Conservation (phyloP, 2,797 vertebrate species). For the Eurystomus glaucurus region DNA sequence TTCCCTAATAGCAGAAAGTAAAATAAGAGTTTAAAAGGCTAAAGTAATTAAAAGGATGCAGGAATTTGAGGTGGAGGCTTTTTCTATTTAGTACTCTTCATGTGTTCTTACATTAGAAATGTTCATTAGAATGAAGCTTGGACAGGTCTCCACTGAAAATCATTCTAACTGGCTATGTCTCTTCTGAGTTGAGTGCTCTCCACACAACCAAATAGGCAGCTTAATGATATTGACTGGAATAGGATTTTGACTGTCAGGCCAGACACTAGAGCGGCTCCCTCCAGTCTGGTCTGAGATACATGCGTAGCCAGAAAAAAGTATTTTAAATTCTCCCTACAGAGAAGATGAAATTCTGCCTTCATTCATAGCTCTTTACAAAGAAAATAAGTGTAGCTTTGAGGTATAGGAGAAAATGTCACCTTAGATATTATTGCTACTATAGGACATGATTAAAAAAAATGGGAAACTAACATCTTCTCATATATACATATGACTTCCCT, state of each 20-base stretch:
- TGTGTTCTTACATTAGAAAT: not conserved
- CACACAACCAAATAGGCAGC: not conserved
- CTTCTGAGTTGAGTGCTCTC: not conserved
- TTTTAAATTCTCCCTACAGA: not conserved
- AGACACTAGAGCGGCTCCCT: not conserved
- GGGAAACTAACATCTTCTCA: not conserved
- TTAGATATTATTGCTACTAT: not conserved
- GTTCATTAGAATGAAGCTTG: not conserved
- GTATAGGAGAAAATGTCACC: not conserved
- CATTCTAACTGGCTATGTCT: not conserved
- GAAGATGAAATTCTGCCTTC: not conserved
- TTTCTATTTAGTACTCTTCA: not conserved
- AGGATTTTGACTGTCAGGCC: not conserved
- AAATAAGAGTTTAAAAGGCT: not conserved
- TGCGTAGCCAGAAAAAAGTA: not conserved
- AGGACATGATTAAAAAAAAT: not conserved
- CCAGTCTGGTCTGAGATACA: not conserved
- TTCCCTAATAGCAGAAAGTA: constrained; percentile 9
- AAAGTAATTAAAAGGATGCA: not conserved
- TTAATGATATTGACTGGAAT: not conserved
- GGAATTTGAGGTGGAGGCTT: not conserved
- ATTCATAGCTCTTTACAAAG: not conserved
- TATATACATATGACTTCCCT: not conserved
- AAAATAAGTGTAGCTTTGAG: not conserved
- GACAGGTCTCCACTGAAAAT: not conserved